Conservation (phyloP, 2,888 invertebrate genomes). For the Eledone cirrhosa region DNA sequence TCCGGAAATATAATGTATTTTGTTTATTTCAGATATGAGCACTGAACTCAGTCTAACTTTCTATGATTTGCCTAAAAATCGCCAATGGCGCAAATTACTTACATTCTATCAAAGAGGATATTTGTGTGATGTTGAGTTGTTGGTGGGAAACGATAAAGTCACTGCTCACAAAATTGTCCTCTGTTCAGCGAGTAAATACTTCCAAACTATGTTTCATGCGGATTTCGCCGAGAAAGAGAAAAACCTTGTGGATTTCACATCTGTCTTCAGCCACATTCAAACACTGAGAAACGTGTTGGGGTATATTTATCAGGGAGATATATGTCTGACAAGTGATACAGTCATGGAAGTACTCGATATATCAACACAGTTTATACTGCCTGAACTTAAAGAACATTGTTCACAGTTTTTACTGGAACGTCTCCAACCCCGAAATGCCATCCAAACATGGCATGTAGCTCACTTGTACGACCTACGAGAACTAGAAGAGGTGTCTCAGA, state of each 20-base stretch:
- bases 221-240: conserved; percentile 4
- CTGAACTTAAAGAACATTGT: neutral
- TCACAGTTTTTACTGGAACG: conserved; percentile 6
- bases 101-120: neutral
- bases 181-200: neutral
- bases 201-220: neutral
- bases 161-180: conserved; percentile 1
- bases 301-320: conserved; percentile 8
- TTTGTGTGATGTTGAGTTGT: conserved; percentile 2
- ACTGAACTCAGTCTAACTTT: neutral
- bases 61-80: neutral
- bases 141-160: neutral
- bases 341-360: neutral
- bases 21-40: too few relatives aligned
- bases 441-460: neutral
- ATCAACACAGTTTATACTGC: neutral
- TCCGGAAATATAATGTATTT: too few relatives aligned
- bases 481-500: neutral
- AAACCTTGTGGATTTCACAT: neutral
- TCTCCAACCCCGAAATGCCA: neutral
- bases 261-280: neutral
- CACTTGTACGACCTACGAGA: neutral
- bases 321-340: neutral
- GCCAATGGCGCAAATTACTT: neutral
- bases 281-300: neutral